Conservation (phyloP, 2,888 invertebrate genomes). For the Euplexia lucipara region DNA sequence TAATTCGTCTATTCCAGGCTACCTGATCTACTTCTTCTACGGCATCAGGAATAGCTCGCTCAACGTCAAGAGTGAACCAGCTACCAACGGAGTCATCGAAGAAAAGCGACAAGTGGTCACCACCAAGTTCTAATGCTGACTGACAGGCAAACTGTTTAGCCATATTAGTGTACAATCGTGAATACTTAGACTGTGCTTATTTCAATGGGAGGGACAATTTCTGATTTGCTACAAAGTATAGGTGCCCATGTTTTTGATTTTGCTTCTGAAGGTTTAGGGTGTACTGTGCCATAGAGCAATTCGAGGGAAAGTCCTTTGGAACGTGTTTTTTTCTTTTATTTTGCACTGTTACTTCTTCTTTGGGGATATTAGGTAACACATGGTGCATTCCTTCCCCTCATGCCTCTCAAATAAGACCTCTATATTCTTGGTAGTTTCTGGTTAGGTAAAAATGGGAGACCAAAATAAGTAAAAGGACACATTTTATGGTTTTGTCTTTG, state of each 20-base stretch:
- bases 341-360: no score
- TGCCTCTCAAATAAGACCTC: no score
- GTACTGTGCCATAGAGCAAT: neutral
- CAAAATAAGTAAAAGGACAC: no score
- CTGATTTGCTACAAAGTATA: neutral
- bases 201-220: neutral
- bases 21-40: conserved; percentile 96
- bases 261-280: conserved; percentile 7
- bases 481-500: no score
- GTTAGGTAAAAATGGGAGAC: no score
- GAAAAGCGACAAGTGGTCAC: conserved; percentile 73
- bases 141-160: conserved; percentile 39
- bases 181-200: conserved; percentile 12
- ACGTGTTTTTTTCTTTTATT: no score
- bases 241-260: neutral
- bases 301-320: no score
- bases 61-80: conserved; percentile 71
- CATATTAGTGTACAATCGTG: conserved; percentile 53
- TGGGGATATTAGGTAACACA: no score
- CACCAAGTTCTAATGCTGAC: conserved; percentile 80
- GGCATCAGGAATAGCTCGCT: conserved; percentile 95
- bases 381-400: no score
- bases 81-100: conserved; percentile 64
- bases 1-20: conserved; percentile 89
- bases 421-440: no score